Evolutionary conservation across 2,113 vertebrate genomes (phyloP).

Genomic region (Eurystomus gularis): DNA sequence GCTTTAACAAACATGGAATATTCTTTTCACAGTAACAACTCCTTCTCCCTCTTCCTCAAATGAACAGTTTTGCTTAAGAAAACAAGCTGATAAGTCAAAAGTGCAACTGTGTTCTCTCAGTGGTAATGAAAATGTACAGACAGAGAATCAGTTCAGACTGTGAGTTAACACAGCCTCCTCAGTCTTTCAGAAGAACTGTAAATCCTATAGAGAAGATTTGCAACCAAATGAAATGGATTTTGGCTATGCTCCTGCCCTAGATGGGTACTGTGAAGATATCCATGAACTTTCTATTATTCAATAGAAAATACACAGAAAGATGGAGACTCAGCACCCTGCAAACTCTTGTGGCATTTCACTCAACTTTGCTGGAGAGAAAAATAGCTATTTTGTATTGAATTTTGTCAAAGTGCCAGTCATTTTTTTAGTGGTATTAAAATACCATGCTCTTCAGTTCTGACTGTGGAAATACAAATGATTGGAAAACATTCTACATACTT

Average conservation of each 20-base stretch:
- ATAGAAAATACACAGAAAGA: neutral
- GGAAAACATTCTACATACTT: neutral
- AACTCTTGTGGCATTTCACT: neutral
- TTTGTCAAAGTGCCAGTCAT: neutral
- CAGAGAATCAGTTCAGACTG: neutral
- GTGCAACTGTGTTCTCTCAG: neutral
- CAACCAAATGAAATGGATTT: conserved; percentile 18
- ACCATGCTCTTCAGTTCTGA: neutral
- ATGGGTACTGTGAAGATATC: neutral
- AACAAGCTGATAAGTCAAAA: neutral
- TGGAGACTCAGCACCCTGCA: neutral
- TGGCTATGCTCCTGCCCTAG: neutral
- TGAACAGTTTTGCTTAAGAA: neutral
- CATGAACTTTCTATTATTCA: conserved; percentile 11
- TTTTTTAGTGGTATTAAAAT: neutral
- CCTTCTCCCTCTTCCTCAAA: neutral
- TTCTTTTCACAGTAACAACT: neutral
- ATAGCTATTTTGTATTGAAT: neutral
- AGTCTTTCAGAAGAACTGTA: conserved; percentile 11
- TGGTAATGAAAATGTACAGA: neutral
- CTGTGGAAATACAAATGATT: neutral
- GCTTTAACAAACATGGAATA: neutral
- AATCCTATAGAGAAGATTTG: conserved; percentile 39
- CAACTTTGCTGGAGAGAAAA: neutral
- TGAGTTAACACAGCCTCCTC: neutral